Evolutionary conservation across 2,113 vertebrate species (phyloP).

Genomic region (Cololabis saira): DNA sequence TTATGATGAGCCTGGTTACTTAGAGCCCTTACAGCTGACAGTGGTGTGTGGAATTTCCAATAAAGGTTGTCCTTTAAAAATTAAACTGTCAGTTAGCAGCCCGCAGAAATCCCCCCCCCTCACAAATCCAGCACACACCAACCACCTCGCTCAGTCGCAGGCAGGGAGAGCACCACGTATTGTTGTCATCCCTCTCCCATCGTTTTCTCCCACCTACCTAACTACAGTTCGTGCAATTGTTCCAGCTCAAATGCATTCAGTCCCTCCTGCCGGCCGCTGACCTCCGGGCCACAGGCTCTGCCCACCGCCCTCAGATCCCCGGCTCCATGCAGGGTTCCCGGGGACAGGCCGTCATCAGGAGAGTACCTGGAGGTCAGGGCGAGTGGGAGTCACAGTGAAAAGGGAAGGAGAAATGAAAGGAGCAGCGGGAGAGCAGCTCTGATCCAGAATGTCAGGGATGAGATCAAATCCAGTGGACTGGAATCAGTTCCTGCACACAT

Average conservation of each 20-base stretch:
- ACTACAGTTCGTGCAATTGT: slow-evolving; percentile 58
- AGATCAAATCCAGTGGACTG: slow-evolving; percentile 51
- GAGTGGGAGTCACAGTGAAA: slow-evolving; percentile 66
- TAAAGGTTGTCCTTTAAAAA: too few relatives aligned
- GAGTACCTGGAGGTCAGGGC: slow-evolving; percentile 56
- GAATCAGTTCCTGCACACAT: slow-evolving; percentile 40
- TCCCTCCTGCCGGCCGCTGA: slow-evolving; percentile 49
- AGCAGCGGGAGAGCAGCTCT: slow-evolving; percentile 53
- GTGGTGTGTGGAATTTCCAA: too few relatives aligned
- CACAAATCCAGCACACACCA: background rate
- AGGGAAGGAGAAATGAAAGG: slow-evolving; percentile 56
- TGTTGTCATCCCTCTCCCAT: slow-evolving; percentile 67
- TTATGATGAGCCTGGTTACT: too few relatives aligned
- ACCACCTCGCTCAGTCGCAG: slow-evolving; percentile 28
- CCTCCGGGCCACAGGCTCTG: slow-evolving; percentile 40
- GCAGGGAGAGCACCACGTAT: slow-evolving; percentile 60
- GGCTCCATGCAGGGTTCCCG: slow-evolving; percentile 45
- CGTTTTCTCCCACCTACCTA: slow-evolving; percentile 17
- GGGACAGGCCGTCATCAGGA: slow-evolving; percentile 30
- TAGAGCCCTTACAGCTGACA: too few relatives aligned
- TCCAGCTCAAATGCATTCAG: slow-evolving; percentile 28
- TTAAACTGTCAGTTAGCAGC: too few relatives aligned
- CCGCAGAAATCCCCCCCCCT: background rate
- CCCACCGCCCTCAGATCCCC: slow-evolving; percentile 55
- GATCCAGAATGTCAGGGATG: slow-evolving; percentile 45